Base-by-base conservation (phyloP, 2,888 invertebrate genomes). In the Nephrotoma appendiculata region DNA sequence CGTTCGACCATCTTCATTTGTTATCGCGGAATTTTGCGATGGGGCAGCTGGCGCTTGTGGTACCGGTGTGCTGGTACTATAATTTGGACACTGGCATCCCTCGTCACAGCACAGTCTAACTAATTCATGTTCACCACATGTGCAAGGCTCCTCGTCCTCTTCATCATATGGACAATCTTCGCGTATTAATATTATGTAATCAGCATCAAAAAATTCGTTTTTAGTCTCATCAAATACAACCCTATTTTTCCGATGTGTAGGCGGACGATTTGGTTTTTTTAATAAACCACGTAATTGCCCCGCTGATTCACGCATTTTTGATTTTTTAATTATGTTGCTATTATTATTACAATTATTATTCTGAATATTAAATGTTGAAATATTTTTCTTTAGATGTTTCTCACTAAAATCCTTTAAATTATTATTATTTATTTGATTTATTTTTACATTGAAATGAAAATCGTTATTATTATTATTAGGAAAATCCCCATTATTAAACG, bases 121-220 rank as follows among this genome's bases (percentile, higher is more conserved):
- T 92, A 94, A 92, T 90, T 94, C 95, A 89, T 94, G 94, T 89
- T 94, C 95, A 88, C 94, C 94, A 89, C 95, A 95, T 89, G 96
- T 96, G 89, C 96, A 96, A 87, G 94, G 94, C 90, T 94, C 95
- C 89, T 94, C 93, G 88, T 94, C 94, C 90, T 96, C 96, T 89
- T 96, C 96, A 87, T 96, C 96, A 90, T 95, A 96, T 89, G 95
- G 95, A 90, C 96, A 96, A 91, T 97, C 97, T 90, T 97, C 97
- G 87, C 97, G 95, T 88, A 97, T 97, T 88, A 97, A 93, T 89
- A 97, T 97, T 90, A 97, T 97, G 90, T 97, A 97, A 92, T 97
- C 97, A 86, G 97, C 97, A 89, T 97, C 97, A 91, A 97, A 97
- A 92, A 97, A 97, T 91, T 97, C 96, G 92, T 97, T 97, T 86